Evolutionary conservation across 2,797 vertebrate species (phyloP), one percentile per base, ranked within the genome.

Genomic region (Periparus ater): DNA sequence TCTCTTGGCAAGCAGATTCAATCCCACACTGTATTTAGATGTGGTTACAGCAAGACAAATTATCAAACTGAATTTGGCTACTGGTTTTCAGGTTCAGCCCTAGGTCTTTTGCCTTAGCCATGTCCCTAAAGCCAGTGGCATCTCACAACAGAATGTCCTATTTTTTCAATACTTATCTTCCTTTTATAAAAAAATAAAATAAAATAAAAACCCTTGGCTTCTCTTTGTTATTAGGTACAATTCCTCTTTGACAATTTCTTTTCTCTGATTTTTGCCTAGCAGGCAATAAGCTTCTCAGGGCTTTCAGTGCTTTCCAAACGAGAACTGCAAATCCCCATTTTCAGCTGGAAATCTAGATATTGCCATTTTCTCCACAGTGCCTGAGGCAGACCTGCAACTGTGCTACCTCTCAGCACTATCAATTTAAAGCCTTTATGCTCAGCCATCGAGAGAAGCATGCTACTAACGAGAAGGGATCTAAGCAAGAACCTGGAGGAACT

Each of bases 391-490:
- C 77, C 71, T 82, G 74, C 77, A 91, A 62, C 58, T 75, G 66
- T 72, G 83, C 82, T 94, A 67, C 34, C 80, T 73, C 73, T 90
- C 88, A 92, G 85, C 19, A 58, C 81, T 72, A 82, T 11, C 3
- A 3, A 20, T 58, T 30, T 70, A 94, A 85, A 70, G 85, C 38
- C 65, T 89, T 74, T 87, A 76, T 89, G 73, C 45, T 60, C 89
- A 94, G 54, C 85, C 70, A 80, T 32, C 88, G 67, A 95, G 77
- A 96, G 53, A 91, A 92, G 74, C 91, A 91, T 65, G 65, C 72
- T 85, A 91, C 94, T 83, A 93, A 96, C 0, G 2, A 91, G 89
- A 84, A 48, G 36, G 82, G 87, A 95, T 93, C 77, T 66, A 83
- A 95, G 45, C 61, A 95, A 91, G 67, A 93, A 85, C 44, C 63